Evolutionary conservation across 1,140 invertebrate genomes (phyloP).

Genomic region (Chelonus insularis): DNA sequence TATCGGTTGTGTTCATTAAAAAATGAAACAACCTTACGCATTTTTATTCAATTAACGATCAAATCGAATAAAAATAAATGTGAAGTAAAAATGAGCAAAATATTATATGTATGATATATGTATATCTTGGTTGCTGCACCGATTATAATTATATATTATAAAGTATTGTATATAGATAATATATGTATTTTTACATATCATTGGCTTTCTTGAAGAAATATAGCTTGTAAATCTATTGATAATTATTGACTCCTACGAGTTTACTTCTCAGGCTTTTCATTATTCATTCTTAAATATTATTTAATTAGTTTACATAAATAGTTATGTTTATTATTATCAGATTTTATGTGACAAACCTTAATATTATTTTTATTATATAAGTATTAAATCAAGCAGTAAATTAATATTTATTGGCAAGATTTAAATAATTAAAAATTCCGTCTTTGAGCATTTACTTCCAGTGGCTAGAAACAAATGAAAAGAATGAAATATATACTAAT

Average conservation of each 20-base stretch:
- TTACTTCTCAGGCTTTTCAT: too few relatives aligned
- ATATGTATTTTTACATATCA: slow-evolving; percentile 60
- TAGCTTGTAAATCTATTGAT: too few relatives aligned
- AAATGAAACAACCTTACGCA: background rate
- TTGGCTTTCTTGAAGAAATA: slow-evolving; percentile 55
- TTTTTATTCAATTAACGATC: slow-evolving; percentile 16
- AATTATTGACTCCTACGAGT: too few relatives aligned
- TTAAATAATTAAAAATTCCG: background rate
- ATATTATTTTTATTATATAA: too few relatives aligned
- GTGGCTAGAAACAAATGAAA: slow-evolving; percentile 21
- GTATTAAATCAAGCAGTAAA: background rate
- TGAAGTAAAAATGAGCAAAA: slow-evolving; percentile 18
- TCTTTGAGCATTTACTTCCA: slow-evolving; percentile 26
- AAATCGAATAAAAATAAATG: slow-evolving; percentile 4
- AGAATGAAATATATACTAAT: background rate
- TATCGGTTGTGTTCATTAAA: slow-evolving; percentile 2
- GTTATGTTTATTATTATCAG: too few relatives aligned
- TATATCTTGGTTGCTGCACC: slow-evolving; percentile 58
- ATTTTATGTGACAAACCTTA: too few relatives aligned
- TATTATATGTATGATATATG: slow-evolving; percentile 57
- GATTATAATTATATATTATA: slow-evolving; percentile 55
- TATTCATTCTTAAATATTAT: too few relatives aligned
- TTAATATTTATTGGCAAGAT: background rate
- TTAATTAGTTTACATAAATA: too few relatives aligned
- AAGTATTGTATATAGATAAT: slow-evolving; percentile 57